Conservation (phyloP, 2,113 vertebrate species). For the Crotalus helleri region DNA sequence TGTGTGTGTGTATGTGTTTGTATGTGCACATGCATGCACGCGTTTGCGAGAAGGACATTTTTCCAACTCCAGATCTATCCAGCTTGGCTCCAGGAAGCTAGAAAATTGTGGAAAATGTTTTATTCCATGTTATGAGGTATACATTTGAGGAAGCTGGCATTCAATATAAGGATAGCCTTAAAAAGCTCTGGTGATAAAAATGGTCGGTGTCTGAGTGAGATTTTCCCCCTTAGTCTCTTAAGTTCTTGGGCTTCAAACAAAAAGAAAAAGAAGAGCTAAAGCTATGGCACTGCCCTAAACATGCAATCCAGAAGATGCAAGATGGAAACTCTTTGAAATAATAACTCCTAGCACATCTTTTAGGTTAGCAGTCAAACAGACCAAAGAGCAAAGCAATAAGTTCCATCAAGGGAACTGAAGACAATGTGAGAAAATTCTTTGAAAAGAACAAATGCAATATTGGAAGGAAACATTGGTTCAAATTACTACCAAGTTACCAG, state of each 20-base stretch:
- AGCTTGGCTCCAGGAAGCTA: neutral
- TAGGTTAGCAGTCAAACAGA: neutral
- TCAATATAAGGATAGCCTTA: neutral
- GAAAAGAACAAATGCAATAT: neutral
- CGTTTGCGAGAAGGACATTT: neutral
- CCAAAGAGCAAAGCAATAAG: neutral
- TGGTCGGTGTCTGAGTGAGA: neutral
- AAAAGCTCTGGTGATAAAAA: neutral
- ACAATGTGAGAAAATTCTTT: neutral
- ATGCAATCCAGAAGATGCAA: neutral
- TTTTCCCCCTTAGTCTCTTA: neutral
- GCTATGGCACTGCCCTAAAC: neutral
- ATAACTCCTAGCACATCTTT: neutral
- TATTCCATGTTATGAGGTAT: no score
- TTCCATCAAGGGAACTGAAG: neutral
- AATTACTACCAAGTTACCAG: neutral
- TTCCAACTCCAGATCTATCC: neutral
- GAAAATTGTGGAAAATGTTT: neutral
- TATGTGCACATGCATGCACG: accelerated
- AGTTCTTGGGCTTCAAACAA: neutral
- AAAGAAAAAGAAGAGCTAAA: neutral
- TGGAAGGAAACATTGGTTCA: neutral
- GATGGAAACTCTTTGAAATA: neutral
- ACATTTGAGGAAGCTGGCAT: neutral
- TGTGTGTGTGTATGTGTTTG: no score